These are phyloP conservation scores for Heliangelus exortis DNA, from an alignment of 2,797 vertebrate species.

Conservation along the genomic window DNA sequence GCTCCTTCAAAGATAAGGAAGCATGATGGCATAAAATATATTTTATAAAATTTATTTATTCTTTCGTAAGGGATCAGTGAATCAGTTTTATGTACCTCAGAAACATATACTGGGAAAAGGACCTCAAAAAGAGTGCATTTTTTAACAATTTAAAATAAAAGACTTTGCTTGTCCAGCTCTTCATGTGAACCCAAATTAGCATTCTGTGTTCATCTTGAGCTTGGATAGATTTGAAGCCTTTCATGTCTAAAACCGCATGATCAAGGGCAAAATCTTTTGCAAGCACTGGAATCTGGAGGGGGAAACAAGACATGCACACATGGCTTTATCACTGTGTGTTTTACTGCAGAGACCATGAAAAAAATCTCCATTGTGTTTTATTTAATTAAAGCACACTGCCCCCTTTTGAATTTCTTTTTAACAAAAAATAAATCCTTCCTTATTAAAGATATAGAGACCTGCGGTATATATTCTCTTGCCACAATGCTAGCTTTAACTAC, in stretches of 20 bases:
- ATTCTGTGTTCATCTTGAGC: conserved; percentile 62
- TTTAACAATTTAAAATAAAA: conserved; percentile 67
- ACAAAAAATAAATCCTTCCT: conserved; percentile 50
- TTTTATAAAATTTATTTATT: neutral
- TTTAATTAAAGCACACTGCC: conserved; percentile 51
- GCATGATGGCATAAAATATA: neutral
- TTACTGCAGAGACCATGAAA: conserved; percentile 19
- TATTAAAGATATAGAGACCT: conserved; percentile 29
- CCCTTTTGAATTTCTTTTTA: conserved; percentile 56
- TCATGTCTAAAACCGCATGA: conserved; percentile 66
- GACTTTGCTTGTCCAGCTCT: conserved; percentile 26
- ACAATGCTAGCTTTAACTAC: neutral
- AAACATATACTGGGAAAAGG: neutral
- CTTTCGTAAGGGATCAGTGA: neutral
- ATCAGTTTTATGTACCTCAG: neutral
- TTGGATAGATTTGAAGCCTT: conserved; percentile 58
- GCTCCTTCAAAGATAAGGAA: neutral
- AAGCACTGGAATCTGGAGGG: conserved; percentile 36
- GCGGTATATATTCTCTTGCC: neutral
- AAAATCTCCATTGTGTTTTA: conserved; percentile 26
- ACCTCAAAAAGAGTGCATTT: conserved; percentile 13
- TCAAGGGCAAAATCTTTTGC: conserved; percentile 71
- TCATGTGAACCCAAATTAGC: conserved; percentile 57
- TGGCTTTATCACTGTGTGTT: conserved; percentile 44
- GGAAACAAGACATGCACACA: neutral